Percentiles rank a stretch among this genome's conserved stretches.
Conservation (phyloP, 2,113 vertebrate genomes). For the Anolis carolinensis region DNA sequence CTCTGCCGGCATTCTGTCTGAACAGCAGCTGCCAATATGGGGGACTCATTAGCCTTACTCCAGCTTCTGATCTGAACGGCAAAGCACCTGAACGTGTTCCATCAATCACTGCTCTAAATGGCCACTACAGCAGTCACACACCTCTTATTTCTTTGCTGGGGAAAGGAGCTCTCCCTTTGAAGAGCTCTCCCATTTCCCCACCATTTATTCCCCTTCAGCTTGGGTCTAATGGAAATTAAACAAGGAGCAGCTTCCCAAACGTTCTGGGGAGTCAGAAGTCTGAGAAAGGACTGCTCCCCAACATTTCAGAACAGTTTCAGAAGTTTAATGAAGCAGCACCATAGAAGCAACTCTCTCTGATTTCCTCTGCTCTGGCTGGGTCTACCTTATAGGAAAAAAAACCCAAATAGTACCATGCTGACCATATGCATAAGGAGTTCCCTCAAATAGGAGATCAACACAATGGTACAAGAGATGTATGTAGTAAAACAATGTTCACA, state of each 20-base stretch:
- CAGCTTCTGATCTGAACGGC: not conserved
- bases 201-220: not conserved
- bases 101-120: not conserved
- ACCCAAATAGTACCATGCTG: not conserved
- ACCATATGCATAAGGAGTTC: too few relatives aligned
- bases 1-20: not conserved
- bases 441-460: too few relatives aligned
- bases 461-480: too few relatives aligned
- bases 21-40: not conserved
- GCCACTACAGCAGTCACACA: accelerated
- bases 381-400: not conserved
- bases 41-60: accelerated
- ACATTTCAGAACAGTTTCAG: not conserved
- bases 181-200: not conserved
- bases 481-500: too few relatives aligned
- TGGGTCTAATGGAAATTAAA: not conserved
- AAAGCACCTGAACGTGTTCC: not conserved
- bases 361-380: not conserved
- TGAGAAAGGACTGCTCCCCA: not conserved
- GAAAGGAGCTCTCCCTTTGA: not conserved
- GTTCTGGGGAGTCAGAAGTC: not conserved
- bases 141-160: not conserved
- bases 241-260: not conserved
- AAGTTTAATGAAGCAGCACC: too few relatives aligned
- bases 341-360: too few relatives aligned